Base-by-base conservation (phyloP, 1,140 invertebrate species). In the Lepidurus arcticus region DNA sequence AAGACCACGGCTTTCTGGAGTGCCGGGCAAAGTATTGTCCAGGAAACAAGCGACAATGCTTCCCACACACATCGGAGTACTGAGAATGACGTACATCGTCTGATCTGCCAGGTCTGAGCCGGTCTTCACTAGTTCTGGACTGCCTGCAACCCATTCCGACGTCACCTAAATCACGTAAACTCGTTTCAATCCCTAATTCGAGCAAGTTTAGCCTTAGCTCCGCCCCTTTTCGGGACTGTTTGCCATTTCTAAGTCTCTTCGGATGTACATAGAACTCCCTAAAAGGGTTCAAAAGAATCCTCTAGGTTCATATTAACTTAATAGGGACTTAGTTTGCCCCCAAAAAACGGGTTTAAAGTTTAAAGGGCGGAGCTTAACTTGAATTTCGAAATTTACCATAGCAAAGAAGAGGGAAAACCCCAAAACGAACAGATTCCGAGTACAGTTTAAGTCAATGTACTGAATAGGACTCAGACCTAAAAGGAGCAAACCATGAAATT, bases 401-500 rank as follows among this genome's bases (percentile, higher is more conserved):
- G 92, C 93, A 80, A 94, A 92, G 83, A 96, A 94, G 47, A 95
- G 88, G 9, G 93, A 93, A 80, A 95, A 91, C 11, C 94, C 94
- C 21, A 96, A 88, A 77, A 96, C 93, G 83, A 94, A 94, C 4
- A 96, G 85, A 86, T 96, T 96, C 78, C 92, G 86, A 1, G 93
- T 88, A 16, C 92, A 94, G 82, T 93, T 92, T 44, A 96, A 85
- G 82, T 95, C 88, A 42, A 95, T 89, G 82, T 92, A 93, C 82
- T 95, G 92, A 10, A 95, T 86, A n/a, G 92, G 91, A 0, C 93
- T 94, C 0, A 95, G 84, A 80, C 83, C 83, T 7, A 86, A 85
- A 73, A 87, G 84, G 7, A 85, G 8, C 21, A 65, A 4, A 53
- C 11, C 5, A 53, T 16, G 1, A 13, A 8, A 11, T 53, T 53